phyloP scores from a whole-genome alignment of 2,888 invertebrate genomes.

The Eumacrocentrus americanus region DNA sequence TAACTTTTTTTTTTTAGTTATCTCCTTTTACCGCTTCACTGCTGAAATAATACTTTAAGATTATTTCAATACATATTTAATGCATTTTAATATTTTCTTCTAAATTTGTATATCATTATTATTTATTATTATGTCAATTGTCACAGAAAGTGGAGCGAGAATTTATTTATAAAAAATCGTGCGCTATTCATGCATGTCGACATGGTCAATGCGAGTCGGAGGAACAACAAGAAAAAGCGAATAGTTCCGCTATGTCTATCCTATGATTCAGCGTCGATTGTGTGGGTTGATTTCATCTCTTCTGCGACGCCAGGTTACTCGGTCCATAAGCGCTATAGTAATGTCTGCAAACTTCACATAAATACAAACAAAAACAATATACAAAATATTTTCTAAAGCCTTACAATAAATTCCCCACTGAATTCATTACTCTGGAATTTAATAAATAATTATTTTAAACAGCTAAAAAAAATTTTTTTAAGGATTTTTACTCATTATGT shows the following conservation, averaged over 20 bases:
- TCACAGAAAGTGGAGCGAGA: not conserved
- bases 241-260: slow-evolving; percentile 39
- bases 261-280: slow-evolving; percentile 41
- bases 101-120: too few relatives aligned
- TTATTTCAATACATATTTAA: too few relatives aligned
- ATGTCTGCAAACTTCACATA: not conserved
- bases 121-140: not conserved
- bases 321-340: not conserved
- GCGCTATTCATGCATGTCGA: not conserved
- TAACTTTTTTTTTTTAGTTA: too few relatives aligned
- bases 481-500: too few relatives aligned
- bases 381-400: too few relatives aligned
- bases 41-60: too few relatives aligned
- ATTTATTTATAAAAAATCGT: not conserved
- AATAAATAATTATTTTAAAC: not conserved
- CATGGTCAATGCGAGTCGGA: not conserved
- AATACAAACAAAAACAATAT: too few relatives aligned
- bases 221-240: slow-evolving; percentile 32
- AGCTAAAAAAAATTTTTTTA: too few relatives aligned
- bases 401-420: slow-evolving; percentile 1
- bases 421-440: not conserved
- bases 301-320: slow-evolving; percentile 3
- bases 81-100: too few relatives aligned
- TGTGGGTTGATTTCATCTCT: slow-evolving; percentile 32
- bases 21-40: too few relatives aligned